A percentile compares a stretch with the other conserved stretches of the same genome.
phyloP scores from a whole-genome alignment of 2,888 invertebrate species.

The Cyaniris semiargus region DNA sequence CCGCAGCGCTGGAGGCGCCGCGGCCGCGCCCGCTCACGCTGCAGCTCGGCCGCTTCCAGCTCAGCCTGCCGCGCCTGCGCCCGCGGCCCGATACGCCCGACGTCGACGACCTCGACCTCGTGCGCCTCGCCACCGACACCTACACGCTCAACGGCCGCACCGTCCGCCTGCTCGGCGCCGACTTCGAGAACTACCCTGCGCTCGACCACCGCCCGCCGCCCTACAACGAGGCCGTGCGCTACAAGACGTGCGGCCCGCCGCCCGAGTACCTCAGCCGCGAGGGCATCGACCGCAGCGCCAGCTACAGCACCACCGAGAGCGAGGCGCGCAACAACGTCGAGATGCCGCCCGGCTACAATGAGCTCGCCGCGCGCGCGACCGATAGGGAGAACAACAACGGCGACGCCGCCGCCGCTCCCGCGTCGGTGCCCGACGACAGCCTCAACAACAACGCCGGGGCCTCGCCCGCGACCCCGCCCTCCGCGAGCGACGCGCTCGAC shows the following conservation, averaged over 20 bases:
- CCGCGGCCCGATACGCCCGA: conserved; percentile 66
- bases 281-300: conserved; percentile 46
- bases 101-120: conserved; percentile 63
- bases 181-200: conserved; percentile 64
- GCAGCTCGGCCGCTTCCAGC: conserved; percentile 66
- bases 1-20: conserved; percentile 40
- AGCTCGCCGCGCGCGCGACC: conserved; percentile 49
- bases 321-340: conserved; percentile 63
- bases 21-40: conserved; percentile 53
- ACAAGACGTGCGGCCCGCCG: conserved; percentile 71
- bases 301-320: conserved; percentile 46
- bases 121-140: conserved; percentile 61
- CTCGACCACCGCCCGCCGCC: conserved; percentile 60
- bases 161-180: conserved; percentile 64
- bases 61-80: conserved; percentile 60
- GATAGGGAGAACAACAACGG: conserved; percentile 34
- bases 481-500: not conserved
- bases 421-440: not conserved
- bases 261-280: conserved; percentile 67
- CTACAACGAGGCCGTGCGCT: conserved; percentile 66
- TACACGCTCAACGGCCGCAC: conserved; percentile 72
- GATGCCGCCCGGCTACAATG: conserved; percentile 71
- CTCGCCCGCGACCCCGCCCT: not conserved
- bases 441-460: not conserved
- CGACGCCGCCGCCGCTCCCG: not conserved